Evolutionary conservation across 2,888 invertebrate species (phyloP), one percentile per base, ranked within the genome.

Genomic region (Nemoura dubitans): DNA sequence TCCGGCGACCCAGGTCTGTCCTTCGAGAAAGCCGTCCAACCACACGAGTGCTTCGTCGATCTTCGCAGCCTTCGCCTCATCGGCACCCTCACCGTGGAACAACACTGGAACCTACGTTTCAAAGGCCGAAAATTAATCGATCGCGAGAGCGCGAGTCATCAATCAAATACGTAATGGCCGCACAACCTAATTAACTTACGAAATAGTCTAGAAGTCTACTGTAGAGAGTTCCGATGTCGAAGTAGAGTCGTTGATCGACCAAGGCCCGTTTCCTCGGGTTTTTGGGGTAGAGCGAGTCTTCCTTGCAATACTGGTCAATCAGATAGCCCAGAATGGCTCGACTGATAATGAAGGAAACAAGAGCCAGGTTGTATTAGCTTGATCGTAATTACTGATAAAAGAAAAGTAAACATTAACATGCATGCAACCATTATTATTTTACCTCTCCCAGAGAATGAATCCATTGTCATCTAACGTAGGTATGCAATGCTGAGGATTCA

Each of bases 381-480:
- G n/a, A n/a, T n/a, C n/a, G n/a, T n/a, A n/a, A n/a, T n/a, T n/a
- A n/a, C n/a, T n/a, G n/a, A n/a, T n/a, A n/a, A n/a, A n/a, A n/a
- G 36, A 36, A 36, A 6, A 36, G 10, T 36, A 36, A 36, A 10
- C 36, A 36, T 36, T 36, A 6, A 36, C 36, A 36, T 36, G 36
- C 5, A 28, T 30, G 29, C n/a, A 36, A 43, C 21, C 76, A 25
- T 6, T 76, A 26, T 78, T 78, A 5, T 14, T 30, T 21, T 89
- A 92, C 92, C 92, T 97, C 92, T 98, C 98, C 94, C 95, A 96
- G 87, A 98, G 91, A 10, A 94, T 92, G 90, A 97, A 95, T 0
- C 96, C 97, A 90, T 96, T 95, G 92, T 98, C 98, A 88, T 96
- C 95, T 86, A 98, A 91, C 0, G 97, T 97, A 10, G 98, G 98